A percentile compares a stretch with the other conserved stretches of the same genome.
phyloP scores from a whole-genome alignment of 2,888 invertebrate genomes.

The Caenorhabditis sinica region DNA sequence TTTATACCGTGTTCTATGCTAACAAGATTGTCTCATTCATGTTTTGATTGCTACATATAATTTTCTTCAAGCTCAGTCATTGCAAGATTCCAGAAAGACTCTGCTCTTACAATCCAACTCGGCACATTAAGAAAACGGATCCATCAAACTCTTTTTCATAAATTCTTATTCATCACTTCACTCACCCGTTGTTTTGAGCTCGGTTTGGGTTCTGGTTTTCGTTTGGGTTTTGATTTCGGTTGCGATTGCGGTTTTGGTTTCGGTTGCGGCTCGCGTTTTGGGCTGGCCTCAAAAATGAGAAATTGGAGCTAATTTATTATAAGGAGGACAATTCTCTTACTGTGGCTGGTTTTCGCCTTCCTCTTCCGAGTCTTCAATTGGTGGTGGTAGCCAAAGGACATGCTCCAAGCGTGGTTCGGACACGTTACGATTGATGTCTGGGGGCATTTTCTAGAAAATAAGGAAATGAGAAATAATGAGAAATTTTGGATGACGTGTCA shows the following conservation, averaged over 20 bases:
- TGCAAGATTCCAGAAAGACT: too few relatives aligned
- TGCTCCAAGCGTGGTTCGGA: background rate
- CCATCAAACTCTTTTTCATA: background rate
- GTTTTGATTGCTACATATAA: too few relatives aligned
- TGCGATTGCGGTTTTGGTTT: conserved; percentile 5
- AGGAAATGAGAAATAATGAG: background rate
- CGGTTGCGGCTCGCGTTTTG: background rate
- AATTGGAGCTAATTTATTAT: conserved; percentile 5
- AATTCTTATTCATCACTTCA: background rate
- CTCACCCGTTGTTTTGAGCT: background rate
- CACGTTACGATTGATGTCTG: conserved; percentile 3
- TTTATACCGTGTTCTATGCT: too few relatives aligned
- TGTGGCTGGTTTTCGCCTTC: background rate
- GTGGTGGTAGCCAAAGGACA: too few relatives aligned
- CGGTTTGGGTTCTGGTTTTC: background rate
- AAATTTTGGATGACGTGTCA: background rate
- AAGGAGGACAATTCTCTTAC: background rate
- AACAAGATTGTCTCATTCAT: too few relatives aligned
- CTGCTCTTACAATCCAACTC: too few relatives aligned
- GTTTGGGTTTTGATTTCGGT: conserved; percentile 8
- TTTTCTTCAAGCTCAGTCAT: too few relatives aligned
- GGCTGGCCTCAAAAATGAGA: conserved; percentile 1
- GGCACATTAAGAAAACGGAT: too few relatives aligned
- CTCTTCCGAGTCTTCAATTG: background rate
- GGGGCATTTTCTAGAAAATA: conserved; percentile 5